phyloP scores from a whole-genome alignment of 2,888 invertebrate species.

The Notodonta ziczac region DNA sequence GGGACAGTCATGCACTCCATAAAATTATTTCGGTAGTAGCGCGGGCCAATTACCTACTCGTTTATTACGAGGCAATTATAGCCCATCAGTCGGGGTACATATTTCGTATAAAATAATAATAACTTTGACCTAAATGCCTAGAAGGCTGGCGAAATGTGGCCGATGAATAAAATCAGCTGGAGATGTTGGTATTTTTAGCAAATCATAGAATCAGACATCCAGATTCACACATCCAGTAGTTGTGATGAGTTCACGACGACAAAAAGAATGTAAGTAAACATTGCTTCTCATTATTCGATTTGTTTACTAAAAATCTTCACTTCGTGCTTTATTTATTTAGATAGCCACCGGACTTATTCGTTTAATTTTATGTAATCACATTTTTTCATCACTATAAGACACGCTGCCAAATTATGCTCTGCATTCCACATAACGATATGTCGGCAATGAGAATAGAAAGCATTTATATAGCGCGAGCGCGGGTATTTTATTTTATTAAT shows the following conservation, averaged over 20 bases:
- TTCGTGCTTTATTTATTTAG: neutral
- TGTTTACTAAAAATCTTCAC: neutral
- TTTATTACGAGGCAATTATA: slow-evolving; percentile 2
- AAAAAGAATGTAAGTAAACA: no score
- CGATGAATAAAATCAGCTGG: neutral
- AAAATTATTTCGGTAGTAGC: neutral
- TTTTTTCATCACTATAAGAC: neutral
- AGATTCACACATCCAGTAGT: neutral
- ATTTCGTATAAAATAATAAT: slow-evolving; percentile 8
- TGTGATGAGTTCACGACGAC: neutral
- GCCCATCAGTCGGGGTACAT: neutral
- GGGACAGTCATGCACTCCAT: neutral
- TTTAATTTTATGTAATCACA: neutral
- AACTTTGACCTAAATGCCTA: slow-evolving; percentile 5
- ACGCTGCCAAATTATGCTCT: neutral
- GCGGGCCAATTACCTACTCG: neutral
- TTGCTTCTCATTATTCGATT: no score
- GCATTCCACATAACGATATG: slow-evolving; percentile 1
- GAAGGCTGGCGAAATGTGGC: slow-evolving; percentile 4
- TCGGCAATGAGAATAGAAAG: no score
- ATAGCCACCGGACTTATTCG: neutral
- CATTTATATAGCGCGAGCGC: no score
- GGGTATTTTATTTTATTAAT: no score
- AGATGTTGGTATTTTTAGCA: neutral
- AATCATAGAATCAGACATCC: neutral